Evolutionary conservation across 1,140 invertebrate genomes (phyloP).

Genomic region (Sarcophaga bullata): DNA sequence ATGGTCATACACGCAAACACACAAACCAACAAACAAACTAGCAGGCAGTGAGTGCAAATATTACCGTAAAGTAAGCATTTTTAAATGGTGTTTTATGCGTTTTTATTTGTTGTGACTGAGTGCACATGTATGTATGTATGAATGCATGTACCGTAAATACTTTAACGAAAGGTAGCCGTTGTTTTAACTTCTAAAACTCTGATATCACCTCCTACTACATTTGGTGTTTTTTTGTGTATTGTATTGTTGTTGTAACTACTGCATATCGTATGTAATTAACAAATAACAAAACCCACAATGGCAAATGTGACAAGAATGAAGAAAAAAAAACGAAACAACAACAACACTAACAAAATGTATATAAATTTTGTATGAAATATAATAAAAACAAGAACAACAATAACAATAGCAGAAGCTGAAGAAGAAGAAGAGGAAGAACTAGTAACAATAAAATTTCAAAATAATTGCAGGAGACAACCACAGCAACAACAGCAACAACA

Average conservation of each 20-base stretch:
- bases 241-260: not conserved
- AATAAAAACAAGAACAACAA: not conserved
- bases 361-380: too few relatives aligned
- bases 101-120: not conserved
- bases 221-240: too few relatives aligned
- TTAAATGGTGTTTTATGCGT: slow-evolving; percentile 28
- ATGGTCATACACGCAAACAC: not conserved
- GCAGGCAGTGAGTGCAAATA: not conserved
- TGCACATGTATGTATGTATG: not conserved
- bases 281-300: not conserved
- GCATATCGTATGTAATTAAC: not conserved
- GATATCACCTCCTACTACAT: too few relatives aligned
- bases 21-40: not conserved
- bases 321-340: not conserved
- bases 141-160: not conserved
- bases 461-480: slow-evolving; percentile 35
- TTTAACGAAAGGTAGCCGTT: too few relatives aligned
- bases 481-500: not conserved
- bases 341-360: not conserved
- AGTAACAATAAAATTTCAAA: slow-evolving; percentile 37
- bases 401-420: not conserved
- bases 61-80: slow-evolving; percentile 30
- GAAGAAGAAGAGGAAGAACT: not conserved
- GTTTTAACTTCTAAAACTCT: too few relatives aligned
- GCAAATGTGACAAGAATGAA: not conserved